Evolutionary conservation across 1,140 invertebrate species (phyloP).

Genomic region (Bombus waltoni): DNA sequence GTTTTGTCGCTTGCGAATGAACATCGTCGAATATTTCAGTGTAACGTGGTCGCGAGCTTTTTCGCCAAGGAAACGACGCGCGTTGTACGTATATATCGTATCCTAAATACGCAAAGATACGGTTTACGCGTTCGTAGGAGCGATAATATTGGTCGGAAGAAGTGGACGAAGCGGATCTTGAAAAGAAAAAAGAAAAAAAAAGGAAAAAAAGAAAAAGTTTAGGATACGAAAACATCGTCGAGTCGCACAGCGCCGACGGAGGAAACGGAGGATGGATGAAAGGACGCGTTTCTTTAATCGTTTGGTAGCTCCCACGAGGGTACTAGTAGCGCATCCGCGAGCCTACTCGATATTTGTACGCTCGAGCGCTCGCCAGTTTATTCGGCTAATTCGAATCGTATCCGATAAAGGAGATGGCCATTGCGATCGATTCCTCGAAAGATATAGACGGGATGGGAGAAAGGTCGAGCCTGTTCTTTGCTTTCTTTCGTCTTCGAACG

Average conservation of each 20-base stretch:
- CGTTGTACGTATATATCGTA: rapidly evolving
- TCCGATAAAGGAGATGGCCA: constrained; percentile 3
- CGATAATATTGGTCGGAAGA: not conserved
- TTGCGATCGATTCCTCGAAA: not conserved
- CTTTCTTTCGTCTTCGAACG: no score
- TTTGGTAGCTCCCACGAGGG: constrained; percentile 38
- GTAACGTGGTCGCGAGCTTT: no score
- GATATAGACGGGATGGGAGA: no score
- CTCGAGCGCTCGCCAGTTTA: constrained; percentile 6
- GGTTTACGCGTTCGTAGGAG: no score
- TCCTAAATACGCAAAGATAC: no score
- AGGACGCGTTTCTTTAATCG: constrained; percentile 3
- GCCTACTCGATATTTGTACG: constrained; percentile 31
- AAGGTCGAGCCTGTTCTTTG: rapidly evolving
- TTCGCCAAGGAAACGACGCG: no score
- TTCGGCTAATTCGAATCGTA: constrained; percentile 48
- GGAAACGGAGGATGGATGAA: not conserved
- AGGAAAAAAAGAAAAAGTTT: not conserved
- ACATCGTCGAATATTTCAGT: no score
- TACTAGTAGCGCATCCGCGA: constrained; percentile 44
- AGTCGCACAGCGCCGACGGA: not conserved
- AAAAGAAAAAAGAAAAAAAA: not conserved
- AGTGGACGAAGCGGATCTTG: not conserved
- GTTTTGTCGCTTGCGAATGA: no score
- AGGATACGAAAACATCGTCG: not conserved